These are phyloP conservation scores for Ceratina japonica DNA, from an alignment of 1,140 invertebrate genomes.

Conservation along the genomic window DNA sequence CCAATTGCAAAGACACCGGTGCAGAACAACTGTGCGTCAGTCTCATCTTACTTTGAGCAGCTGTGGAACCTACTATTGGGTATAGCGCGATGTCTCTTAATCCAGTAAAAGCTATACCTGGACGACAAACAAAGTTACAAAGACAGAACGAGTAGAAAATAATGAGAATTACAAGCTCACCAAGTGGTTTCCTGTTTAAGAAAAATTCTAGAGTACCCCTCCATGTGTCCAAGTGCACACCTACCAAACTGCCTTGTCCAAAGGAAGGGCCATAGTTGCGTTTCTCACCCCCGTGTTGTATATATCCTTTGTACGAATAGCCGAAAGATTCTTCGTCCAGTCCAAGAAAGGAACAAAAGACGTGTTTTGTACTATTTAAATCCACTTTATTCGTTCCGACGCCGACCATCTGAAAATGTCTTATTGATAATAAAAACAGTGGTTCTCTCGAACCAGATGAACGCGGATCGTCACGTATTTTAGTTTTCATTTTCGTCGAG, in stretches of 20 bases:
- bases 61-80: conserved; percentile 89
- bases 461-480: background rate
- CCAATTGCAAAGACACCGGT: conserved; percentile 80
- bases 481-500: background rate
- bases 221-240: conserved; percentile 90
- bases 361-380: conserved; percentile 78
- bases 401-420: conserved; percentile 87
- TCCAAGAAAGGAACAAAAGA: conserved; percentile 88
- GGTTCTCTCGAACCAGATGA: background rate
- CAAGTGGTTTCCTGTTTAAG: conserved; percentile 86
- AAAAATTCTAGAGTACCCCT: conserved; percentile 89
- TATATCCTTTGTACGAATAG: conserved; percentile 86
- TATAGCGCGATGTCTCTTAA: conserved; percentile 84
- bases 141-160: background rate
- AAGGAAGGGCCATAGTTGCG: conserved; percentile 80
- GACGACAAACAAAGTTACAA: conserved; percentile 7
- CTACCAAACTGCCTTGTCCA: conserved; percentile 82
- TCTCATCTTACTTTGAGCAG: conserved; percentile 86
- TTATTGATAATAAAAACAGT: conserved; percentile 10
- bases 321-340: conserved; percentile 88
- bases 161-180: conserved; percentile 76
- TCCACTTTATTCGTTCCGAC: conserved; percentile 86
- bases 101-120: conserved; percentile 87
- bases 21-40: conserved; percentile 83
- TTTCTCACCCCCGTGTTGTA: conserved; percentile 83